These are phyloP conservation scores for Zygothrica quintamaculata DNA, from an alignment of 2,888 invertebrate species.

Conservation along the genomic window DNA sequence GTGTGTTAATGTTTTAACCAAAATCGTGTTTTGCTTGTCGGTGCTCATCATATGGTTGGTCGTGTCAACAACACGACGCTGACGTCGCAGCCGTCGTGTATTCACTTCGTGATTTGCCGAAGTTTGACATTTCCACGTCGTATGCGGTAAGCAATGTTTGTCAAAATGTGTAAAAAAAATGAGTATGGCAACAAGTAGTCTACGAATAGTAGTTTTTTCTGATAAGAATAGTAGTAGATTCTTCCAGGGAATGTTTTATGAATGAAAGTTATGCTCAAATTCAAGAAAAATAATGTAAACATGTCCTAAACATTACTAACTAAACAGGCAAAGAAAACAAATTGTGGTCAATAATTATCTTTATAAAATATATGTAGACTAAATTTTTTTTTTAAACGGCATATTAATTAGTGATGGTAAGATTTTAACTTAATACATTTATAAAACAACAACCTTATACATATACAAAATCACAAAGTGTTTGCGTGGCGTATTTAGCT, in stretches of 20 bases:
- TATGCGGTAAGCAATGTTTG: conserved; percentile 45
- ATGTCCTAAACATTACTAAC: no score
- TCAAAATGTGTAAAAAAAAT: conserved; percentile 42
- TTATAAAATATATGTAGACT: no score
- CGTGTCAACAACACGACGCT: conserved; percentile 47
- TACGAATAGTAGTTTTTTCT: conserved; percentile 29
- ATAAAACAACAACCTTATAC: no score
- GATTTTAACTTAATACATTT: conserved; percentile 1
- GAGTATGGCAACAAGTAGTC: conserved; percentile 75
- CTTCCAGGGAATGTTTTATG: conserved; percentile 29
- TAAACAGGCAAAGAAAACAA: no score
- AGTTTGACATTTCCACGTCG: conserved; percentile 79
- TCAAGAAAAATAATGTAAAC: background rate
- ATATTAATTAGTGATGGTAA: no score
- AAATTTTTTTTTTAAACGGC: no score
- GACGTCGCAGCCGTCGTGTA: conserved; percentile 53
- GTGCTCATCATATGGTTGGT: conserved; percentile 39
- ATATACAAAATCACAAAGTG: conserved; percentile 55
- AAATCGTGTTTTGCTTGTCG: conserved; percentile 53
- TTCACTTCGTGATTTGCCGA: conserved; percentile 57
- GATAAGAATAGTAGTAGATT: conserved; percentile 61
- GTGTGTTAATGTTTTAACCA: conserved; percentile 42
- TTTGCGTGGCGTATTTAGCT: conserved; percentile 72
- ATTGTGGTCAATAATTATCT: no score
- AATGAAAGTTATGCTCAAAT: conserved; percentile 59